Evolutionary conservation across 2,113 vertebrate genomes (phyloP).

Genomic region (Acrocephalus arundinaceus): DNA sequence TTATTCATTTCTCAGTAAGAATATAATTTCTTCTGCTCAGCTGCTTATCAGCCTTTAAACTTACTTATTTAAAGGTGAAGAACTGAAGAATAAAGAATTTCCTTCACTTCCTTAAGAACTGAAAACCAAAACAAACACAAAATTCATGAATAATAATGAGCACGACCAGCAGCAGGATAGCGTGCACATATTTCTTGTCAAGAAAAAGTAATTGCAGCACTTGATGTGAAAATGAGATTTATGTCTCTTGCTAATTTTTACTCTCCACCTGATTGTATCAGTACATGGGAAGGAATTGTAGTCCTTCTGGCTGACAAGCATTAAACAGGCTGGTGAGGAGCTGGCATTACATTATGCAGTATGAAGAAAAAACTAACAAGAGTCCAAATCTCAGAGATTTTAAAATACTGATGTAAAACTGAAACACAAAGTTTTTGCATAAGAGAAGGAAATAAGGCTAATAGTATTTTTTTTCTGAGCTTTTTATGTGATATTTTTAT

Average conservation of each 20-base stretch:
- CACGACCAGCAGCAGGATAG: neutral
- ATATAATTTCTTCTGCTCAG: neutral
- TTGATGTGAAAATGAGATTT: conserved; percentile 10
- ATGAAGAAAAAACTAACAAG: neutral
- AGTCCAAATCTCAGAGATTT: neutral
- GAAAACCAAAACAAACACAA: neutral
- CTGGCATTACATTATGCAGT: neutral
- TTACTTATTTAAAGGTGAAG: neutral
- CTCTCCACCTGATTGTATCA: neutral
- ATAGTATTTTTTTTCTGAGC: neutral
- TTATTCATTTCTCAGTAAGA: neutral
- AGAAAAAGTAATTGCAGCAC: neutral
- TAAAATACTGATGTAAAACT: neutral
- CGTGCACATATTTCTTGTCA: neutral
- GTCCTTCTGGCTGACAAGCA: neutral
- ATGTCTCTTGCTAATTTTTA: neutral
- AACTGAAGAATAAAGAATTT: neutral
- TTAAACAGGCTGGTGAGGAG: neutral
- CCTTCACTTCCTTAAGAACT: neutral
- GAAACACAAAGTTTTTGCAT: neutral
- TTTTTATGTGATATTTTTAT: neutral
- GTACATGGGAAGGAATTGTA: neutral
- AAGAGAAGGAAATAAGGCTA: neutral
- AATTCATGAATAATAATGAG: neutral
- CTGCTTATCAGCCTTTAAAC: neutral